A percentile compares a stretch with the other conserved stretches of the same genome.
These are phyloP conservation scores for Catostylus mosaicus DNA, from an alignment of 30 jellyfish, hydroid and myxozoan species.

Conservation along the genomic window DNA sequence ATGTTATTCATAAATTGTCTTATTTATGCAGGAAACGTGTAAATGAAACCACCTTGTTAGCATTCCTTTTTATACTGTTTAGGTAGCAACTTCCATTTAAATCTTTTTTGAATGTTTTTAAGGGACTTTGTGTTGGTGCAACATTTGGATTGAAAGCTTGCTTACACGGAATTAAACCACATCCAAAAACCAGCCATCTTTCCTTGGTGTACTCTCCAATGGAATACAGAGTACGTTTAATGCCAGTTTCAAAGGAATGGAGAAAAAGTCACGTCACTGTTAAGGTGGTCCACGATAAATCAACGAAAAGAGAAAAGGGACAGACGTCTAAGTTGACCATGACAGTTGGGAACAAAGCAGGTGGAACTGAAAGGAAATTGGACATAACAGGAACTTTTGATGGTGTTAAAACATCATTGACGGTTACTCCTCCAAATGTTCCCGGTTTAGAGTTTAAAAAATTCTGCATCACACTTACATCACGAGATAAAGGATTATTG, in stretches of 20 bases:
- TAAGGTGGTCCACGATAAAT: not conserved
- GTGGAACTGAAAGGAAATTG: constrained; percentile 1
- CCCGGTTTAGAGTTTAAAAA: constrained; percentile 13
- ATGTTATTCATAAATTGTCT: too few species aligned
- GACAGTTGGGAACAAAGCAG: not conserved
- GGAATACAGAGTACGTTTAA: constrained; percentile 54
- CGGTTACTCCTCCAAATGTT: constrained; percentile 6
- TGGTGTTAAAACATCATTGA: not conserved
- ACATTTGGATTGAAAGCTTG: constrained; percentile 40
- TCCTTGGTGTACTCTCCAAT: constrained; percentile 36
- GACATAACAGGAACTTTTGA: not conserved
- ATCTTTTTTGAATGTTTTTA: too few species aligned
- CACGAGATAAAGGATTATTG: not conserved
- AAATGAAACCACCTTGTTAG: too few species aligned
- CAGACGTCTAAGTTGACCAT: not conserved
- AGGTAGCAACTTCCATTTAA: too few species aligned
- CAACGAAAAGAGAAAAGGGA: not conserved
- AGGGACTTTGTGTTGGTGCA: constrained; percentile 47
- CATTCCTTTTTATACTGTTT: too few species aligned
- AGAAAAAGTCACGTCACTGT: constrained; percentile 5
- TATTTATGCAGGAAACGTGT: too few species aligned
- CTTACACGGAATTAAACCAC: constrained; percentile 41
- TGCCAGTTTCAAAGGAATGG: constrained; percentile 10
- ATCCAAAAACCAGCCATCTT: constrained; percentile 23
- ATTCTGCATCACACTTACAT: constrained; percentile 13